Percentiles rank a stretch among this genome's conserved stretches.
phyloP scores from a whole-genome alignment of 2,113 vertebrate genomes.

The Bostrychus sinensis region DNA sequence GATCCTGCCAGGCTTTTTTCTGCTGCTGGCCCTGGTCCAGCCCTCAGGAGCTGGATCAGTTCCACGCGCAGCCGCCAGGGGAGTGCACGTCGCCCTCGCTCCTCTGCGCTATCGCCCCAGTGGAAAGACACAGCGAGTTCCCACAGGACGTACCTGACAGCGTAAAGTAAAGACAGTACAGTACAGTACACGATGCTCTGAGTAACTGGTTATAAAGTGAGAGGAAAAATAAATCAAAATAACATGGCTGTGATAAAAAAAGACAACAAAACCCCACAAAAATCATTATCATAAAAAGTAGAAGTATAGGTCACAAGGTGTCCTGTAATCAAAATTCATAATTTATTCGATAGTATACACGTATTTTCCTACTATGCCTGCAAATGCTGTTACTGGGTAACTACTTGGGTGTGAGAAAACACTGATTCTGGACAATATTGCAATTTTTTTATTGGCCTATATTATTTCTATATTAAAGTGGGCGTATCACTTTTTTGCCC shows the following conservation, averaged over 20 bases:
- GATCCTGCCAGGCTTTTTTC: slow-evolving; percentile 52
- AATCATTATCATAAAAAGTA: too few relatives aligned
- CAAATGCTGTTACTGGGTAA: too few relatives aligned
- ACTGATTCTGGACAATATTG: too few relatives aligned
- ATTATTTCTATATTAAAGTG: too few relatives aligned
- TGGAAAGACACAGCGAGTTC: neutral
- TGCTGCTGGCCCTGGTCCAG: slow-evolving; percentile 66
- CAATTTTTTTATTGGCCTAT: too few relatives aligned
- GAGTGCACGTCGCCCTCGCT: slow-evolving; percentile 39
- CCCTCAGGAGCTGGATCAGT: slow-evolving; percentile 60
- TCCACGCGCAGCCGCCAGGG: slow-evolving; percentile 67
- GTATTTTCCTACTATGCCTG: too few relatives aligned
- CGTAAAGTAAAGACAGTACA: neutral
- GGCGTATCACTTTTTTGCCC: too few relatives aligned
- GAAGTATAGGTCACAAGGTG: too few relatives aligned
- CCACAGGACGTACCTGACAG: neutral
- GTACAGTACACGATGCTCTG: too few relatives aligned
- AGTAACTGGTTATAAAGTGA: neutral
- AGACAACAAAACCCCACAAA: neutral
- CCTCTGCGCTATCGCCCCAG: neutral
- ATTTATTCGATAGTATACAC: too few relatives aligned
- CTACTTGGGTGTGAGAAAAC: too few relatives aligned
- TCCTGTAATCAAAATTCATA: too few relatives aligned
- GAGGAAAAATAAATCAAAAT: neutral
- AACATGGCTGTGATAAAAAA: neutral